phyloP scores from a whole-genome alignment of 2,888 invertebrate genomes.

The Trisateles emortualis region DNA sequence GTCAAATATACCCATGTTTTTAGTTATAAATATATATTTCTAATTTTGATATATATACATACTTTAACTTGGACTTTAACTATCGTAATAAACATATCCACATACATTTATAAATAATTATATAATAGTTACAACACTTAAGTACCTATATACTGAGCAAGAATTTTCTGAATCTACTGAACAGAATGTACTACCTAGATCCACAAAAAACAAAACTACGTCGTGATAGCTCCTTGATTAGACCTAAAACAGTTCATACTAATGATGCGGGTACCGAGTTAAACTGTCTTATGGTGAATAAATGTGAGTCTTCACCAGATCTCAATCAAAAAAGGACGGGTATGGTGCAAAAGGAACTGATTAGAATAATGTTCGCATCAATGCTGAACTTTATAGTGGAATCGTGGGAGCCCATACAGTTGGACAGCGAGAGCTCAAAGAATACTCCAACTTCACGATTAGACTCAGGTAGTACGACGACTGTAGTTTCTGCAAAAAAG shows the following conservation, averaged over 20 bases:
- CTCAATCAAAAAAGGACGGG: too few relatives aligned
- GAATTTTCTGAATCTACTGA: neutral
- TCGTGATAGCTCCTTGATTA: slow-evolving; percentile 72
- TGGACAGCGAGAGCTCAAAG: neutral
- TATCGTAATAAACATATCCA: too few relatives aligned
- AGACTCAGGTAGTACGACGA: slow-evolving; percentile 59
- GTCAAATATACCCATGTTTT: too few relatives aligned
- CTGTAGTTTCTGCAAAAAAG: slow-evolving; percentile 56
- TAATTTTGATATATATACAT: too few relatives aligned
- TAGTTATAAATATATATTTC: too few relatives aligned
- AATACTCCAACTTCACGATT: slow-evolving; percentile 5
- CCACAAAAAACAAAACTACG: slow-evolving; percentile 72
- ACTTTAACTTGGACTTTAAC: too few relatives aligned
- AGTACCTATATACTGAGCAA: too few relatives aligned
- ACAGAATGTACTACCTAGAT: slow-evolving; percentile 72
- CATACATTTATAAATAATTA: too few relatives aligned
- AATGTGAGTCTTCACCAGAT: too few relatives aligned
- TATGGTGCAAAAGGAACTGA: slow-evolving; percentile 68
- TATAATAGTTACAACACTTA: too few relatives aligned
- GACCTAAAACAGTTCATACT: slow-evolving; percentile 32
- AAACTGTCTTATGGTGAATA: too few relatives aligned
- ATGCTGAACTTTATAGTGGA: slow-evolving; percentile 74
- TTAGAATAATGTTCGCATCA: slow-evolving; percentile 72
- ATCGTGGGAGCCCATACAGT: slow-evolving; percentile 75
- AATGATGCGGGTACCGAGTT: slow-evolving; percentile 46